Evolutionary conservation across 2,888 invertebrate species (phyloP).

Genomic region (Halictus quadricinctus): DNA sequence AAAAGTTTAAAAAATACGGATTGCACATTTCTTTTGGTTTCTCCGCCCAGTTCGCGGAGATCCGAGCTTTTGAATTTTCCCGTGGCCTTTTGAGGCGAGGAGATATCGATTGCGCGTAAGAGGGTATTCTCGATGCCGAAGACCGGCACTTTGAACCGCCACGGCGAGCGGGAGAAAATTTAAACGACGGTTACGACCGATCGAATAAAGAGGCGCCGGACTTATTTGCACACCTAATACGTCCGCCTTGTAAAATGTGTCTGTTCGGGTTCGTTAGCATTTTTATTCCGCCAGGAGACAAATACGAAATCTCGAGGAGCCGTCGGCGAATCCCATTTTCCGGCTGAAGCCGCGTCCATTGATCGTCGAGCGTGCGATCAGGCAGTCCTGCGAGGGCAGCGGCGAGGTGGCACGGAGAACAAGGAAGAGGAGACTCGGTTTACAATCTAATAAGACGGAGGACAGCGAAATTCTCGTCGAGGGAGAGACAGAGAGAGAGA

Average conservation of each 20-base stretch:
- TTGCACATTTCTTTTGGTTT: not conserved
- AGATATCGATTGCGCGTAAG: not conserved
- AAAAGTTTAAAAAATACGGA: no score
- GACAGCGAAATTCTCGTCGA: not conserved
- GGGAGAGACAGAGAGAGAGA: not conserved
- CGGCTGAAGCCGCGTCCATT: not conserved
- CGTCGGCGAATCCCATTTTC: not conserved
- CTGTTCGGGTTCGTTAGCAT: not conserved
- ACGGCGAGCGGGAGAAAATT: not conserved
- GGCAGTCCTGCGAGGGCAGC: not conserved
- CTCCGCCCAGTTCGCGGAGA: not conserved
- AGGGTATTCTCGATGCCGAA: not conserved
- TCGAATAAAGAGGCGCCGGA: not conserved
- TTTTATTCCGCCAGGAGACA: not conserved
- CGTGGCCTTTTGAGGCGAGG: not conserved
- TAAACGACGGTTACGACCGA: not conserved
- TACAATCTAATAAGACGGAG: constrained; percentile 8
- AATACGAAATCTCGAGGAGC: not conserved
- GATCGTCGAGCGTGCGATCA: not conserved
- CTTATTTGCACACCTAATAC: not conserved
- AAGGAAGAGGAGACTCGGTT: not conserved
- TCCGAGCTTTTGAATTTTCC: not conserved
- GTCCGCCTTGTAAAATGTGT: not conserved
- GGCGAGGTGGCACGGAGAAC: not conserved
- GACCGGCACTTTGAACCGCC: not conserved